Conservation (phyloP, 2,888 invertebrate genomes). For the Yponomeuta cagnagella region DNA sequence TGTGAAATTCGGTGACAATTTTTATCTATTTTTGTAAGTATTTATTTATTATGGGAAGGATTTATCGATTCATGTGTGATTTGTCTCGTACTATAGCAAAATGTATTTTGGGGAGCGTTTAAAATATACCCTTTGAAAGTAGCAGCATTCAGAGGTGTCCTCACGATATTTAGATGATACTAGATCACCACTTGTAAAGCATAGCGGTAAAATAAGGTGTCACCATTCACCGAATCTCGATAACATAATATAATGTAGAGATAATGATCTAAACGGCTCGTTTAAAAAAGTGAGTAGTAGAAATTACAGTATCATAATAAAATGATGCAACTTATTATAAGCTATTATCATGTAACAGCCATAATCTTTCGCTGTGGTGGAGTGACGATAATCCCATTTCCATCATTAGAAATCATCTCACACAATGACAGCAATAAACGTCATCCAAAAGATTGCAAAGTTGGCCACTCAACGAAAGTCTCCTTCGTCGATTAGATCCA, state of each 20-base stretch:
- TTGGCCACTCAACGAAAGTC: neutral
- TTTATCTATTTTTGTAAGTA: no score
- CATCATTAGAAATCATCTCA: neutral
- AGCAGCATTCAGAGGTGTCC: no score
- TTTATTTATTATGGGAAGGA: no score
- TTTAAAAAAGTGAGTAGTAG: neutral
- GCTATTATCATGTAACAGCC: neutral
- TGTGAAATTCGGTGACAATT: no score
- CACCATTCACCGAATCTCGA: no score
- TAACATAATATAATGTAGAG: neutral
- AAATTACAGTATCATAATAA: constrained; percentile 2
- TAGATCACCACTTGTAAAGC: no score
- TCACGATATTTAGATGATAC: no score
- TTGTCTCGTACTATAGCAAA: neutral
- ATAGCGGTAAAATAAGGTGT: no score
- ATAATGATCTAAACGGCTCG: neutral
- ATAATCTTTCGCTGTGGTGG: neutral
- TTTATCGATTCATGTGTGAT: no score
- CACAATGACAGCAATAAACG: neutral
- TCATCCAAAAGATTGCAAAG: neutral
- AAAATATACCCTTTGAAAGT: no score
- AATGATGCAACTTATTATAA: neutral
- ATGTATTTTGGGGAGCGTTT: neutral
- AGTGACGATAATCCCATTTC: neutral
- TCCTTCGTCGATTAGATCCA: no score